Evolutionary conservation across 2,888 invertebrate species (phyloP).

Genomic region (Sipha maydis): DNA sequence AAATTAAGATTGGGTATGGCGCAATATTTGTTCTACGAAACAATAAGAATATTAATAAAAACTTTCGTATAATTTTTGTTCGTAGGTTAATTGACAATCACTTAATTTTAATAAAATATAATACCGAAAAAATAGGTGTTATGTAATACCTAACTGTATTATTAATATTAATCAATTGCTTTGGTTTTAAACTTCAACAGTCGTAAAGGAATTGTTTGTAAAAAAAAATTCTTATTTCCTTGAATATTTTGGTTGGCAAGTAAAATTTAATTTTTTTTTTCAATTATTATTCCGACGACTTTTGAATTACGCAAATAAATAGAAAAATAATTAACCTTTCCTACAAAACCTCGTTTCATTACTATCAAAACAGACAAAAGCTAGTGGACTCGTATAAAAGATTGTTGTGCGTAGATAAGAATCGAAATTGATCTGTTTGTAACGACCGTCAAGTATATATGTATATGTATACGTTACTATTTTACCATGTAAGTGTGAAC

Average conservation of each 20-base stretch:
- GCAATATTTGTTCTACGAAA: not conserved
- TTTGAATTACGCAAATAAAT: slow-evolving; percentile 25
- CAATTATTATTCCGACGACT: slow-evolving; percentile 15
- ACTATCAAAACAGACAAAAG: not conserved
- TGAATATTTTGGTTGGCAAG: not conserved
- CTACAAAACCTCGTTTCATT: slow-evolving; percentile 20
- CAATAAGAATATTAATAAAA: not conserved
- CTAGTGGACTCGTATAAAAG: not conserved
- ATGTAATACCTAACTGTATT: not conserved
- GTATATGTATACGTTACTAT: not conserved
- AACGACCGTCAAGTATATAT: not conserved
- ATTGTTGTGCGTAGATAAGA: not conserved
- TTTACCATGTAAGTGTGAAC: not conserved
- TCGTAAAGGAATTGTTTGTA: not conserved
- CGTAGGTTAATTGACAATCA: not conserved
- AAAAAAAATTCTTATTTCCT: slow-evolving; percentile 6
- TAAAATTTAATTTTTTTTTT: not conserved
- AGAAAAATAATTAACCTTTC: not conserved
- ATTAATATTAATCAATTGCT: not conserved
- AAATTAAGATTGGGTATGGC: not conserved
- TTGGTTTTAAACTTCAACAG: not conserved
- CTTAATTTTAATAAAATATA: not conserved
- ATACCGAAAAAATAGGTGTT: not conserved
- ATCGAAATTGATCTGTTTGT: slow-evolving; percentile 3
- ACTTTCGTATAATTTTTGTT: not conserved